Base-by-base conservation (phyloP, 1,140 invertebrate genomes). In the Drosophila ercepeae region DNA sequence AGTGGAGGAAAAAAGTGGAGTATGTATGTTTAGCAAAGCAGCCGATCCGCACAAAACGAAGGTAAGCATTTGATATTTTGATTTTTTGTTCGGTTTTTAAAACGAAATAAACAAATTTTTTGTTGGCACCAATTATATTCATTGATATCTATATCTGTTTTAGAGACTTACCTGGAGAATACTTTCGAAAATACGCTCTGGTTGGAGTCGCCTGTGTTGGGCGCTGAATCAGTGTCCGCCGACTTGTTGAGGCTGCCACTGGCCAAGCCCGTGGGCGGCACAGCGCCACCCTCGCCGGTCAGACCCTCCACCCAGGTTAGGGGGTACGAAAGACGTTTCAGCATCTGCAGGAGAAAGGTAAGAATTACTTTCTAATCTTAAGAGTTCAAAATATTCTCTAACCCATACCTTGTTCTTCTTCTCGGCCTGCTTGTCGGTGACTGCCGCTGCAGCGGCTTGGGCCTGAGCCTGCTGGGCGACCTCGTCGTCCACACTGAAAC, bases 301-400 rank as follows among this genome's bases (percentile, higher is more conserved):
- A 97, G 92, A 14, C 96, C 96, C 92, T 97, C 97, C 94, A 98
- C 96, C 96, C 96, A 97, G 1, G 96, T 95, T 42, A 98, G 91
- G n/a, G 97, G 97, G 92, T 98, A 97, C 0, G 96, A 97, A 32
- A 98, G 93, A 75, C 97, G 94, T 92, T 98, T 98, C 58, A 97
- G 92, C 95, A 97, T 97, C 96, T 97, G 75, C 21, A 92, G 90
- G 3, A 13, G 29, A 3, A 14, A 42, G 3, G 19, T 2, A 18
- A 9, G 2, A 42, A 18, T 32, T 32, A 32, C 9, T 32, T n/a
- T 32, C 29, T 11, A 2, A 32, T 3, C 11, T n/a, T 11, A 9
- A 8, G 27, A 1, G 8, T 3, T 3, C 4, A 1, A 32, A 32
- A 9, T 11, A 0, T 9, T 1, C 9, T 32, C 8, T 7, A 2